Conservation (phyloP, 2,113 vertebrate species). For the Crotophaga sulcirostris region DNA sequence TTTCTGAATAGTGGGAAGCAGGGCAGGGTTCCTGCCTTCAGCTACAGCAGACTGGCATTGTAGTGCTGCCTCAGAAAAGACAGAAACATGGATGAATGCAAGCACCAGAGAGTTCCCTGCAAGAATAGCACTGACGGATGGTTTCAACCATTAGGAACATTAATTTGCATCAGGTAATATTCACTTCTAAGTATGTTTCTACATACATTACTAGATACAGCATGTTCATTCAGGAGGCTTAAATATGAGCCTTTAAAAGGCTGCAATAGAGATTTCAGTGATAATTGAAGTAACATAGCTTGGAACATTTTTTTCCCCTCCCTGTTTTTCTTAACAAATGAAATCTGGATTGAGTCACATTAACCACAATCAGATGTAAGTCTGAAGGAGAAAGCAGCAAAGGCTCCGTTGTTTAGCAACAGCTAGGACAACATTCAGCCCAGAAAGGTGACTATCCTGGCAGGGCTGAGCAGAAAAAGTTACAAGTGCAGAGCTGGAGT, state of each 20-base stretch:
- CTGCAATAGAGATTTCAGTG: not conserved
- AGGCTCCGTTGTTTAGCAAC: not conserved
- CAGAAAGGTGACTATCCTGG: not conserved
- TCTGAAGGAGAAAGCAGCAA: not conserved
- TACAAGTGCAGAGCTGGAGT: fast-evolving
- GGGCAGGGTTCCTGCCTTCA: not conserved
- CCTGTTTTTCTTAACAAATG: not conserved
- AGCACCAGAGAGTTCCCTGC: not conserved
- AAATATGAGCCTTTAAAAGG: not conserved
- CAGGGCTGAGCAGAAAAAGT: not conserved
- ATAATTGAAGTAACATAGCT: not conserved
- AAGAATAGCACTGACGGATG: not conserved
- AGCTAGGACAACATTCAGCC: not conserved
- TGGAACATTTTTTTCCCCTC: not conserved
- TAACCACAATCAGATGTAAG: not conserved
- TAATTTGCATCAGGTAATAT: not conserved
- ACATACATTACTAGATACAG: not conserved
- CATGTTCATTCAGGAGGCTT: not conserved
- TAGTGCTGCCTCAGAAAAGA: not conserved
- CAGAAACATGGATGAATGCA: not conserved
- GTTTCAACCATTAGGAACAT: not conserved
- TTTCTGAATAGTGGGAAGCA: not conserved
- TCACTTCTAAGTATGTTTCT: not conserved
- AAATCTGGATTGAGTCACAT: not conserved
- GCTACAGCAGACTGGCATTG: not conserved